Percentiles rank a stretch among this genome's conserved stretches.
phyloP scores from a whole-genome alignment of 1,140 invertebrate species.

The Probaryconus sp. region DNA sequence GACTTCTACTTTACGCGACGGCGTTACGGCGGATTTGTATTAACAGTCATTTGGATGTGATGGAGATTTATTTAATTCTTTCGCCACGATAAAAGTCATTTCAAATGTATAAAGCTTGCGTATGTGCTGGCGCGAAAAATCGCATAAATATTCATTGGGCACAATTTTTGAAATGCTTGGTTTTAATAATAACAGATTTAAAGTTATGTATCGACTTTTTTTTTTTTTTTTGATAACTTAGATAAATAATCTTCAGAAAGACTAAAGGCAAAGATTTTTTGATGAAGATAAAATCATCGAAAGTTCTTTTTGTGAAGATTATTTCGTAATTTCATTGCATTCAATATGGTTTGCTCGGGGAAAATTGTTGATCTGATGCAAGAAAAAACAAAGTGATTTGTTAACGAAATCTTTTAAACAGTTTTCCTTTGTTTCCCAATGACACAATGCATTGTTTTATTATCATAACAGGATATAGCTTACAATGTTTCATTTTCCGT shows the following conservation, averaged over 20 bases:
- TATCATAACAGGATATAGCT: constrained; percentile 35
- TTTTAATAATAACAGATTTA: too few relatives aligned
- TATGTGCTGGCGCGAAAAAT: constrained; percentile 24
- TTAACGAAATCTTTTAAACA: constrained; percentile 23
- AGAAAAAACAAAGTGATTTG: constrained; percentile 5
- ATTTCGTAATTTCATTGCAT: too few relatives aligned
- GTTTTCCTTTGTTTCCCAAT: constrained; percentile 25
- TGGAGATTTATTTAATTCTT: constrained; percentile 49
- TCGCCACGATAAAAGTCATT: constrained; percentile 30
- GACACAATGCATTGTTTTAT: not conserved
- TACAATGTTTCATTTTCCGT: constrained; percentile 53
- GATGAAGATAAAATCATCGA: too few relatives aligned
- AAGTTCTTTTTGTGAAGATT: too few relatives aligned
- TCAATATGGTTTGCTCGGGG: too few relatives aligned
- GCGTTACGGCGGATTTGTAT: constrained; percentile 28
- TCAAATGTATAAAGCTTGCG: constrained; percentile 39
- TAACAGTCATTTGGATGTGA: constrained; percentile 37
- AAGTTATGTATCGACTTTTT: too few relatives aligned
- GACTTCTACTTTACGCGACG: constrained; percentile 9
- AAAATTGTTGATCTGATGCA: too few relatives aligned
- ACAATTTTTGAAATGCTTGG: constrained; percentile 15
- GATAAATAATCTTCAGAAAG: too few relatives aligned
- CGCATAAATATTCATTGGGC: constrained; percentile 39
- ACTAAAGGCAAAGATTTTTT: too few relatives aligned
- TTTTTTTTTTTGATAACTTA: too few relatives aligned